These are phyloP conservation scores for Pyrgilauda ruficollis DNA, from an alignment of 2,113 vertebrate genomes.

Conservation along the genomic window DNA sequence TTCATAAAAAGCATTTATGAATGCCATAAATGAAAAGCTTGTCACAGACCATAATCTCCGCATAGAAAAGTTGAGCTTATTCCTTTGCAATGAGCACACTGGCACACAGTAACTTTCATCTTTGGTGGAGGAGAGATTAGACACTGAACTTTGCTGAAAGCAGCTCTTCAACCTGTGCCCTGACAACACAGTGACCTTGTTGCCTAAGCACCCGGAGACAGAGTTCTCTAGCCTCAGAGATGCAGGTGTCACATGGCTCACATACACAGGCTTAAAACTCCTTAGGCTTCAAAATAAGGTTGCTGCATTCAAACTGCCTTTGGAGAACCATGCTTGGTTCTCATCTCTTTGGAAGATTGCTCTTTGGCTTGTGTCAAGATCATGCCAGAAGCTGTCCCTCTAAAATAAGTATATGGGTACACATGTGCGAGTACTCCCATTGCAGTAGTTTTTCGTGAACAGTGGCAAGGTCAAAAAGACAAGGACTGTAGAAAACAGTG, in stretches of 20 bases:
- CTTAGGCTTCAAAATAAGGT: background rate
- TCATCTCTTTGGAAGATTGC: background rate
- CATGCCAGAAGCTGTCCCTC: background rate
- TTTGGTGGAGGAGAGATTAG: background rate
- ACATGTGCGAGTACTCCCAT: rapidly evolving
- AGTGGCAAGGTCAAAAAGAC: background rate
- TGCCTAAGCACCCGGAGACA: background rate
- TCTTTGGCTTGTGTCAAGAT: background rate
- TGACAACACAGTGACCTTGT: too few species aligned
- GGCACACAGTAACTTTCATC: background rate
- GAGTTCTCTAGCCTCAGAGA: background rate
- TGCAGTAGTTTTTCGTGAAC: background rate
- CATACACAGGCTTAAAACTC: background rate
- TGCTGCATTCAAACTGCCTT: background rate
- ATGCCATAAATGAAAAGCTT: background rate
- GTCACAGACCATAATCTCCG: background rate
- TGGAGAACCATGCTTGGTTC: background rate
- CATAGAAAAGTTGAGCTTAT: background rate
- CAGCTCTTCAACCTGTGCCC: background rate
- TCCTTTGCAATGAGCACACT: background rate
- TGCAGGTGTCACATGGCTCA: background rate
- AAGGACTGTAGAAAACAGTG: background rate
- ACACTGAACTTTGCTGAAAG: background rate
- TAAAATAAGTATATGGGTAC: background rate
- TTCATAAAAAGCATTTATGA: background rate